Evolutionary conservation across 2,113 vertebrate species (phyloP).

Genomic region (Varanus komodoensis): DNA sequence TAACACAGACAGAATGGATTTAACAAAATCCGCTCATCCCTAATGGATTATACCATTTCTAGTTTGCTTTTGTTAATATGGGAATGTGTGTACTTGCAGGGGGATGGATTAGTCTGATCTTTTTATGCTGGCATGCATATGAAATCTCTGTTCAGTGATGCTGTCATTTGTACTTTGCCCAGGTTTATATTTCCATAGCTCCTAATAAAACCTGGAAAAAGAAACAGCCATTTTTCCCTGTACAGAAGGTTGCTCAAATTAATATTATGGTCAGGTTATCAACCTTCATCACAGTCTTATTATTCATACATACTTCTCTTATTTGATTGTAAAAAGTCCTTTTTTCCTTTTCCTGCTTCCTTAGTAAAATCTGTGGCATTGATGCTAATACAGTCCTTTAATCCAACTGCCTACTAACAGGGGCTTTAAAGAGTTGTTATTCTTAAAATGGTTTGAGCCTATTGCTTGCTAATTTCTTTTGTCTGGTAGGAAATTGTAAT

Average conservation of each 20-base stretch:
- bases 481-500: constrained; percentile 3
- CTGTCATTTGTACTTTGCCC: constrained; percentile 38
- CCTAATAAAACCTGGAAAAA: constrained; percentile 30
- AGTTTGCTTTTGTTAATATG: not conserved
- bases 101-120: not conserved
- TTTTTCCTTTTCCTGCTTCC: constrained; percentile 20
- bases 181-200: constrained; percentile 45
- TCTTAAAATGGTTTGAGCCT: constrained; percentile 34
- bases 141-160: constrained; percentile 48
- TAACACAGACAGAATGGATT: no score
- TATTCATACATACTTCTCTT: constrained; percentile 33
- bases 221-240: constrained; percentile 33
- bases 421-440: constrained; percentile 50
- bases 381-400: constrained; percentile 27
- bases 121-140: constrained; percentile 13
- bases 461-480: constrained; percentile 33
- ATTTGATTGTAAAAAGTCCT: constrained; percentile 28
- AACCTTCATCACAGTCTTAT: constrained; percentile 34
- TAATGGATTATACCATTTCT: not conserved
- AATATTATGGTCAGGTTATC: not conserved
- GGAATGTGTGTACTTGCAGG: not conserved
- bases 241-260: constrained; percentile 45
- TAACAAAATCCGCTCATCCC: no score
- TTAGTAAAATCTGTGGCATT: constrained; percentile 22
- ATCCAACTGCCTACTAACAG: constrained; percentile 31